Conservation (phyloP, 2,888 invertebrate genomes). For the Sarcophaga variegata region DNA sequence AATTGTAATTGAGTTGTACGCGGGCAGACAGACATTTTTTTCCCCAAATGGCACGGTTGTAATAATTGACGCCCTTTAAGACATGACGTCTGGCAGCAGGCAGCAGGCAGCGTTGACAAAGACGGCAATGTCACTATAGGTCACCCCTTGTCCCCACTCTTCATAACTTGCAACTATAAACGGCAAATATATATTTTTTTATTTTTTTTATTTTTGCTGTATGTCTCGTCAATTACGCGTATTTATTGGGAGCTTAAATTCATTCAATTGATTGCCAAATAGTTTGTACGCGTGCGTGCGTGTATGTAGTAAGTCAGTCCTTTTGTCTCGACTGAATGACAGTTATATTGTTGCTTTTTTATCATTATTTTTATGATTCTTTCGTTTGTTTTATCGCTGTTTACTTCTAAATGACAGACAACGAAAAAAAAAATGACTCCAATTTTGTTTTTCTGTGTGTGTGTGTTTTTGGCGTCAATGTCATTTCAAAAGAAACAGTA, state of each 20-base stretch:
- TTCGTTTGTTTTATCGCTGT: not conserved
- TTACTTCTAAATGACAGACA: not conserved
- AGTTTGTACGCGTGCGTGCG: not conserved
- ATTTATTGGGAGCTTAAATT: not conserved
- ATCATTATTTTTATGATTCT: conserved; percentile 8
- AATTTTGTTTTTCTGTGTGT: not conserved
- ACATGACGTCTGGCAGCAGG: not conserved
- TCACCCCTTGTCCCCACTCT: not conserved
- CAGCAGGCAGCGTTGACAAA: not conserved
- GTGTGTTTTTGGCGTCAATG: conserved; percentile 60
- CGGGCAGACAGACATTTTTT: not conserved
- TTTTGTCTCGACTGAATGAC: conserved; percentile 1
- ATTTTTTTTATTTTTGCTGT: not conserved
- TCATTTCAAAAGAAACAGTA: conserved; percentile 47
- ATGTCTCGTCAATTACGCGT: not conserved
- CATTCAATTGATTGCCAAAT: conserved; percentile 58
- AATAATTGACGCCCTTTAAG: not conserved
- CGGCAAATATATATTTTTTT: not conserved
- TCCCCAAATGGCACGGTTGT: not conserved
- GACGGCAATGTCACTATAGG: not conserved
- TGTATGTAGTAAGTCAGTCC: conserved; percentile 17
- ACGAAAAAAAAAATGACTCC: not conserved
- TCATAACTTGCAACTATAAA: not conserved
- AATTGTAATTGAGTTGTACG: not conserved
- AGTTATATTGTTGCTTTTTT: conserved; percentile 28